Evolutionary conservation across 2,113 vertebrate species (phyloP).

Genomic region (Columbina picui): DNA sequence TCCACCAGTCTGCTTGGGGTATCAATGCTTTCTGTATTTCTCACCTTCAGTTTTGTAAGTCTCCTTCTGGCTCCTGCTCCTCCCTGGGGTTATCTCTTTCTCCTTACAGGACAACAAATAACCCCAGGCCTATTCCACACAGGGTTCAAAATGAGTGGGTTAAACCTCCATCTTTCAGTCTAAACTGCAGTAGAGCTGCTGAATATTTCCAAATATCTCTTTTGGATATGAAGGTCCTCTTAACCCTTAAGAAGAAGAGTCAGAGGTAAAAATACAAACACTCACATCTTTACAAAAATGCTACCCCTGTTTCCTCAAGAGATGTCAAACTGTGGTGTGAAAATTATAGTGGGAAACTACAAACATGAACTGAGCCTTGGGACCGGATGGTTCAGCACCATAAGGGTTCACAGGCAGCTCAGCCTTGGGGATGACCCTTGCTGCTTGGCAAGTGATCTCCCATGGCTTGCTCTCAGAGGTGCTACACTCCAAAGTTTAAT

Average conservation of each 20-base stretch:
- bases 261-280: not conserved
- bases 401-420: not conserved
- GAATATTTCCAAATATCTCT: not conserved
- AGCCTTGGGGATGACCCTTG: not conserved
- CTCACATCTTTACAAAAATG: not conserved
- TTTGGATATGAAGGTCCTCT: not conserved
- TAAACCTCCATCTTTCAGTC: not conserved
- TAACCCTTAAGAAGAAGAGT: not conserved
- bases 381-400: slow-evolving; percentile 2
- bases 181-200: not conserved
- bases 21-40: not conserved
- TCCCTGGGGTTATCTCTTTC: not conserved
- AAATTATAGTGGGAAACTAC: slow-evolving; percentile 23
- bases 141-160: not conserved
- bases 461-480: not conserved
- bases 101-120: not conserved
- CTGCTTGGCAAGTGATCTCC: not conserved
- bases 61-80: not conserved
- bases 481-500: not conserved
- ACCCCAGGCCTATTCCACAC: not conserved
- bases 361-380: not conserved
- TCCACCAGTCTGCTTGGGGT: accelerated
- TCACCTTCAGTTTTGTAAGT: not conserved
- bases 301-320: not conserved
- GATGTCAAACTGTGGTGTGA: not conserved